These are phyloP conservation scores for Drosophila triauraria DNA, from an alignment of 1,140 invertebrate genomes.

Conservation along the genomic window DNA sequence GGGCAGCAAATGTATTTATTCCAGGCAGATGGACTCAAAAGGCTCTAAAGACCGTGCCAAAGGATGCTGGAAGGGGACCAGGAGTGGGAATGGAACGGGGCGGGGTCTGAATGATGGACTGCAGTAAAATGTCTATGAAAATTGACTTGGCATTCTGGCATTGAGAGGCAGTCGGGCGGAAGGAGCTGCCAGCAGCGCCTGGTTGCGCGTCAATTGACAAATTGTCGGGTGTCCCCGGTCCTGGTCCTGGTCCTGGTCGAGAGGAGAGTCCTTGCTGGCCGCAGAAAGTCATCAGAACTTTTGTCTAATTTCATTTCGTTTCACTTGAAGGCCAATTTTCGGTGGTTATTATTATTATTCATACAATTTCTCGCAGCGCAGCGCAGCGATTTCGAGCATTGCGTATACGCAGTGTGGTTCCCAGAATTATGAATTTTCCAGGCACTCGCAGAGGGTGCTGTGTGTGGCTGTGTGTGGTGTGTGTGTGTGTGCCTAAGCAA, in stretches of 20 bases:
- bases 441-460: slow-evolving; percentile 8
- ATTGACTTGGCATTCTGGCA: slow-evolving; percentile 59
- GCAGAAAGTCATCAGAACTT: slow-evolving; percentile 62
- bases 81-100: not conserved
- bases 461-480: not conserved
- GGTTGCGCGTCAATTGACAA: slow-evolving; percentile 79
- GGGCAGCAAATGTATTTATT: slow-evolving; percentile 73
- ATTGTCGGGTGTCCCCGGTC: slow-evolving; percentile 44
- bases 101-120: slow-evolving; percentile 41
- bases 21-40: slow-evolving; percentile 76
- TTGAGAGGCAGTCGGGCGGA: slow-evolving; percentile 71
- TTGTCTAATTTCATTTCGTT: slow-evolving; percentile 78
- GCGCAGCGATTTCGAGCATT: slow-evolving; percentile 23
- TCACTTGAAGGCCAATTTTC: slow-evolving; percentile 74
- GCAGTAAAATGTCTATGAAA: slow-evolving; percentile 70
- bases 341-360: slow-evolving; percentile 62
- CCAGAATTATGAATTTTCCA: slow-evolving; percentile 66
- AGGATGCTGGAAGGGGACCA: slow-evolving; percentile 1
- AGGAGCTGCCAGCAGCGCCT: slow-evolving; percentile 72
- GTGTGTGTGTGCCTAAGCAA: slow-evolving; percentile 48
- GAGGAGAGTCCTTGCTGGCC: not conserved
- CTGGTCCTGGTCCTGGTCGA: not conserved
- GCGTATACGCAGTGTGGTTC: slow-evolving; percentile 54
- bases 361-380: slow-evolving; percentile 35
- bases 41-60: slow-evolving; percentile 59